Evolutionary conservation across 1,140 invertebrate genomes (phyloP).

Genomic region (Musca domestica): DNA sequence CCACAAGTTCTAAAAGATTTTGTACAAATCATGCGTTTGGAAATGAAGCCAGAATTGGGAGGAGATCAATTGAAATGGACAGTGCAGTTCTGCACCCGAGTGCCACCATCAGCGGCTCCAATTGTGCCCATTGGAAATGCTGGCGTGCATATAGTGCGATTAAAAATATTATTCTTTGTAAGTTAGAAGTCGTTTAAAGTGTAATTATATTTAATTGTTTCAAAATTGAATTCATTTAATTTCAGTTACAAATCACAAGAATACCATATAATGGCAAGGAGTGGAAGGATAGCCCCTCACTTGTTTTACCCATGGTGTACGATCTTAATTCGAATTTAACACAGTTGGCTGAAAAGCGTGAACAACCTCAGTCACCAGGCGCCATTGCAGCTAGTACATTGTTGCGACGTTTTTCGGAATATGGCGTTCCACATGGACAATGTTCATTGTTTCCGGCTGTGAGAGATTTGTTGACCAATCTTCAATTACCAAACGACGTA

Average conservation of each 20-base stretch:
- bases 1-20: slow-evolving; percentile 86
- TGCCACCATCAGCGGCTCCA: slow-evolving; percentile 80
- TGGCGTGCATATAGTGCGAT: slow-evolving; percentile 76
- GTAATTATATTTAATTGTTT: background rate
- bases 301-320: slow-evolving; percentile 86
- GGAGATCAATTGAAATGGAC: slow-evolving; percentile 71
- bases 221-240: slow-evolving; percentile 31
- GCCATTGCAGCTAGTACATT: slow-evolving; percentile 65
- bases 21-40: slow-evolving; percentile 81
- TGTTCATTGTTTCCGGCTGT: slow-evolving; percentile 88
- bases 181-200: slow-evolving; percentile 50
- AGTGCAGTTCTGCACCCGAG: slow-evolving; percentile 85
- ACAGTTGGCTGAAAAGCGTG: slow-evolving; percentile 78
- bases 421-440: slow-evolving; percentile 64
- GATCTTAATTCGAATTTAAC: slow-evolving; percentile 83
- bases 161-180: slow-evolving; percentile 88
- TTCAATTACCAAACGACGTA: slow-evolving; percentile 70
- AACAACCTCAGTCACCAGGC: slow-evolving; percentile 61
- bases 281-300: slow-evolving; percentile 69
- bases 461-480: slow-evolving; percentile 77
- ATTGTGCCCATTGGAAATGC: slow-evolving; percentile 83
- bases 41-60: slow-evolving; percentile 68
- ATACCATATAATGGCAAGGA: slow-evolving; percentile 63
- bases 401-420: slow-evolving; percentile 67
- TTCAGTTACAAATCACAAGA: slow-evolving; percentile 80